Percentiles rank a stretch among this genome's conserved stretches.
phyloP scores from a whole-genome alignment of 2,797 vertebrate genomes.

The Gephyroberyx darwinii region DNA sequence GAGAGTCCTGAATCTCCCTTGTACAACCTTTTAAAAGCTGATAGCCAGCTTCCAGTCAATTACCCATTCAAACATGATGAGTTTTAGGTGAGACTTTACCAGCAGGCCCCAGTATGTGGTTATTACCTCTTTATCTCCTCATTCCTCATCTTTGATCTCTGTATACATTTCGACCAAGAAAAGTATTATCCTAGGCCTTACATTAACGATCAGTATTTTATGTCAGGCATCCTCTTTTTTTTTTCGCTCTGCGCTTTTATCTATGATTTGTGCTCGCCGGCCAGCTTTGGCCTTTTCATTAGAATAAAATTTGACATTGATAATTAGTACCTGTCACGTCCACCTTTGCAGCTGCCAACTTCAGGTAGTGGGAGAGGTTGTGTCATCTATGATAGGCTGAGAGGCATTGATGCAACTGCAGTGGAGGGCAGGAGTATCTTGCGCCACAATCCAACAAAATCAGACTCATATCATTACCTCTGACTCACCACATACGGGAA shows the following conservation, averaged over 20 bases:
- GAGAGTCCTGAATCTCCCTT: constrained; percentile 44
- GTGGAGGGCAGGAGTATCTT: constrained; percentile 34
- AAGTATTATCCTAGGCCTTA: constrained; percentile 37
- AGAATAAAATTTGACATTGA: constrained; percentile 66
- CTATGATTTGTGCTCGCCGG: constrained; percentile 52
- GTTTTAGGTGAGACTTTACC: constrained; percentile 34
- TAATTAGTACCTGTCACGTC: constrained; percentile 76
- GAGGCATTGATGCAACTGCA: constrained; percentile 25
- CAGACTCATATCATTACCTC: constrained; percentile 36
- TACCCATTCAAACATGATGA: constrained; percentile 65
- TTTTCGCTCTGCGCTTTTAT: constrained; percentile 48
- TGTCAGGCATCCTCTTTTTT: constrained; percentile 46
- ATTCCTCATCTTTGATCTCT: constrained; percentile 60
- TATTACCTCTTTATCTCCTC: constrained; percentile 48
- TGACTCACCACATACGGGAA: constrained; percentile 57
- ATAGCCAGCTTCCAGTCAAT: constrained; percentile 71
- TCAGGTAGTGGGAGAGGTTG: constrained; percentile 41
- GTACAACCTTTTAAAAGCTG: constrained; percentile 47
- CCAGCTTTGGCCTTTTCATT: constrained; percentile 60
- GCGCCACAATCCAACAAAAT: constrained; percentile 54
- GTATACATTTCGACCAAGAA: constrained; percentile 36
- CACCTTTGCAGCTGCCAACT: constrained; percentile 56
- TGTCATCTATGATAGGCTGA: constrained; percentile 55
- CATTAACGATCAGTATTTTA: constrained; percentile 51
- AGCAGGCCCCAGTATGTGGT: constrained; percentile 42